Evolutionary conservation across 2,113 vertebrate genomes (phyloP).

Genomic region (Perca schrenkii): DNA sequence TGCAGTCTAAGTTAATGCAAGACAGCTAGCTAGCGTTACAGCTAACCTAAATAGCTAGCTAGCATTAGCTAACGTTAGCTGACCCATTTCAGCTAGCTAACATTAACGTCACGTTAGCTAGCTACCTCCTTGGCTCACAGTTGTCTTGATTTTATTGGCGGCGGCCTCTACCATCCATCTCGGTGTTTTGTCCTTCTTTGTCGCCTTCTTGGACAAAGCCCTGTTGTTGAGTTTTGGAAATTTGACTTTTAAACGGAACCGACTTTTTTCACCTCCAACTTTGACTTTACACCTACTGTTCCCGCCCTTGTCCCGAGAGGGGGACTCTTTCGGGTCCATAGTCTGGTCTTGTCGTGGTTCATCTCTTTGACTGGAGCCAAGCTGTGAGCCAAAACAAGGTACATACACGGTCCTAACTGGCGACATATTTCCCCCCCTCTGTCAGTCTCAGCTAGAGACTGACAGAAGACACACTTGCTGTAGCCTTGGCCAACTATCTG

Average conservation of each 20-base stretch:
- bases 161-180: neutral
- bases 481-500: neutral
- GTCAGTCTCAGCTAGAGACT: no score
- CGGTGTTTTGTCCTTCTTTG: neutral
- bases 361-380: conserved; percentile 18
- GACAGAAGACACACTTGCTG: no score
- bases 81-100: neutral
- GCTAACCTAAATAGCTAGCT: neutral
- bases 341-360: neutral
- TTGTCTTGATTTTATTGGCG: neutral
- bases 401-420: neutral
- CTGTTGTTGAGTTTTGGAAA: neutral
- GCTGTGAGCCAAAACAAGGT: conserved; percentile 37
- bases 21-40: neutral
- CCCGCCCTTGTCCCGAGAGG: neutral
- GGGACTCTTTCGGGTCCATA: no score
- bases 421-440: conserved; percentile 3
- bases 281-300: neutral
- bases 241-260: conserved; percentile 43
- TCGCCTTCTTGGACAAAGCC: neutral
- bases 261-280: neutral
- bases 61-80: neutral
- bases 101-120: neutral
- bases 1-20: neutral
- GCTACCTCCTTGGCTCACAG: neutral